phyloP scores from a whole-genome alignment of 2,888 invertebrate genomes.

The Agriopis leucophaearia region DNA sequence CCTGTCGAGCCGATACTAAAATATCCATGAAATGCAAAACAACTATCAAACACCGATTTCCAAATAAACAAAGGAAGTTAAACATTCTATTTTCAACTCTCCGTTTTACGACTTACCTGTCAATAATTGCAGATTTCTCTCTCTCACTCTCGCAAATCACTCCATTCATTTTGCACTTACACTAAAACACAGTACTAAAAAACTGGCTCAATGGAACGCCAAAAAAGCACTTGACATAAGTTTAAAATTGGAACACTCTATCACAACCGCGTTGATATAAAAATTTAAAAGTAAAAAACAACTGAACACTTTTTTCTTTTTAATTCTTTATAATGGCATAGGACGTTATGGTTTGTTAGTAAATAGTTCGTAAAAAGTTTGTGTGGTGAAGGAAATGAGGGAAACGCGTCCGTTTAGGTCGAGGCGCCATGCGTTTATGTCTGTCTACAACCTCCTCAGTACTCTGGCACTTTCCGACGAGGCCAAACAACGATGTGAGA shows the following conservation, averaged over 20 bases:
- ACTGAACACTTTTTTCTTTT: conserved; percentile 3
- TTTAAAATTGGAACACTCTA: conserved; percentile 34
- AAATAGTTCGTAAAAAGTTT: conserved; percentile 27
- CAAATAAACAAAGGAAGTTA: conserved; percentile 36
- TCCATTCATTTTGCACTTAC: conserved; percentile 61
- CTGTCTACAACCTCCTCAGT: conserved; percentile 27
- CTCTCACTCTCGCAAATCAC: conserved; percentile 58
- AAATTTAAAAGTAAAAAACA: conserved; percentile 10
- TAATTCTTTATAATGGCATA: conserved; percentile 25
- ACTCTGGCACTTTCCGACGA: conserved; percentile 4
- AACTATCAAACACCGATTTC: conserved; percentile 22
- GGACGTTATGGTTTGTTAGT: conserved; percentile 51
- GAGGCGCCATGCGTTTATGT: conserved; percentile 60
- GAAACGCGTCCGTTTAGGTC: conserved; percentile 51
- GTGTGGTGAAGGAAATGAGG: not conserved
- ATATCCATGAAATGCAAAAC: conserved; percentile 20
- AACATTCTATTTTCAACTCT: conserved; percentile 33
- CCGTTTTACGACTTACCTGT: conserved; percentile 52
- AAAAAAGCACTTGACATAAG: conserved; percentile 26
- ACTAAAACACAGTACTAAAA: conserved; percentile 49
- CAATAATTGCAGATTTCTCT: conserved; percentile 62
- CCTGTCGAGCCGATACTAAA: conserved; percentile 11
- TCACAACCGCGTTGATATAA: conserved; percentile 29
- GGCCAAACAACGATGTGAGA: conserved; percentile 2
- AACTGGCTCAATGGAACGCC: conserved; percentile 48